phyloP scores from a whole-genome alignment of 2,113 vertebrate species.

The Pyrgilauda ruficollis region DNA sequence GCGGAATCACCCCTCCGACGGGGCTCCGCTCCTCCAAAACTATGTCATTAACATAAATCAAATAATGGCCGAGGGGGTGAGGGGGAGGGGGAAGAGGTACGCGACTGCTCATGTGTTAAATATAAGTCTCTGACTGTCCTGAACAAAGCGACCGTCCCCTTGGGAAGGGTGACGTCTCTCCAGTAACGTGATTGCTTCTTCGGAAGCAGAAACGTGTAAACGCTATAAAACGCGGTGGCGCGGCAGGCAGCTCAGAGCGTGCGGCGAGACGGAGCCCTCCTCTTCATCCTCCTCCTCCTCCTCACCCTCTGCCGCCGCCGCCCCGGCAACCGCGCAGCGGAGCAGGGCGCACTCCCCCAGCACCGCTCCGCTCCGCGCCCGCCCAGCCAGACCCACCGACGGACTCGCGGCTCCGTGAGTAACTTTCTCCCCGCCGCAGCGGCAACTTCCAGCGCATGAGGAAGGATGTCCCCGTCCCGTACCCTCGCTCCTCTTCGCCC shows the following conservation, averaged over 20 bases:
- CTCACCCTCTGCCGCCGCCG: background rate
- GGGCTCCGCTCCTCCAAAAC: background rate
- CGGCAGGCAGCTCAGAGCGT: conserved; percentile 65
- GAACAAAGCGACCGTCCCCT: conserved; percentile 74
- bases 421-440: background rate
- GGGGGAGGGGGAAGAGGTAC: background rate
- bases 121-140: conserved; percentile 67
- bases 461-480: background rate
- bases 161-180: conserved; percentile 87
- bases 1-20: background rate
- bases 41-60: conserved; percentile 65
- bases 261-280: conserved; percentile 49
- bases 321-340: background rate
- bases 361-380: conserved; percentile 76
- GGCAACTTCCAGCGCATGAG: background rate
- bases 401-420: conserved; percentile 52
- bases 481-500: background rate
- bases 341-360: conserved; percentile 60
- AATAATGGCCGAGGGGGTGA: background rate
- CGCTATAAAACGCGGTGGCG: conserved; percentile 83
- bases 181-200: conserved; percentile 78
- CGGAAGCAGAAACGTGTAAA: conserved; percentile 71
- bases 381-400: conserved; percentile 19
- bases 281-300: background rate
- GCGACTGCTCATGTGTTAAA: conserved; percentile 68